Base-by-base conservation (phyloP, 2,113 vertebrate genomes). In the Syngnathus scovelli region DNA sequence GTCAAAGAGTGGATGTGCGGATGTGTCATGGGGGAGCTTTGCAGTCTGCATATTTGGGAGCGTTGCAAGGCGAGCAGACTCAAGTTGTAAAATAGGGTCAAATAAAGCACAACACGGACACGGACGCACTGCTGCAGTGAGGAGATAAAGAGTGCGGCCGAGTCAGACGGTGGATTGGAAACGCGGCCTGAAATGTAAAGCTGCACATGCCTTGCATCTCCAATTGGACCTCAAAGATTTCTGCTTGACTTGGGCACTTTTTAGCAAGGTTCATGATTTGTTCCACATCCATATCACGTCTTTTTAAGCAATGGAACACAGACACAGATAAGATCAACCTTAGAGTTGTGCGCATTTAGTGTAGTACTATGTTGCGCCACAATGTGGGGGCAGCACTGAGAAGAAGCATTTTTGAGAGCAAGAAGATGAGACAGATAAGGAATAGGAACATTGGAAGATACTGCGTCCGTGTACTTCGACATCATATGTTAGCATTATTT, bases 101-200 rank as follows among this genome's bases (percentile, higher is more conserved):
- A 76, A 72, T 77, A 75, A 85, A 77, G 44, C 63, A 79, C 70
- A 83, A 78, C 73, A 74, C 52, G 81, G 70, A 78, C 73, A 74
- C 52, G 81, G 70, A 62, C 71, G 64, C 83, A 68, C 80, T 79
- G 83, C 85, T 87, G 84, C 80, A 81, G 59, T 15, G 61, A 61
- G 58, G 72, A 88, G 87, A 90, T 87, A 85, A 85, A 58, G 55
- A 21, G 19, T 52, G 23, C 36, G 16, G 36, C 56, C 56, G 5
- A 1, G 49, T 21, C 8, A 84, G 75, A 67, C 73, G 43, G 67
- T 33, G 37, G 66, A 27, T 36, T 36, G 12, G 3, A 27, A 21
- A 23, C n/a, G 23, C 41, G 19, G 18, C 1, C 36, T 19, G 36
- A 62, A 41, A n/a, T 39, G 38, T 19, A 19, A 62, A 21, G 39